A percentile compares a stretch with the other conserved stretches of the same genome.
Evolutionary conservation across 1,140 invertebrate genomes (phyloP).

Genomic region (Drosophila arizonae): DNA sequence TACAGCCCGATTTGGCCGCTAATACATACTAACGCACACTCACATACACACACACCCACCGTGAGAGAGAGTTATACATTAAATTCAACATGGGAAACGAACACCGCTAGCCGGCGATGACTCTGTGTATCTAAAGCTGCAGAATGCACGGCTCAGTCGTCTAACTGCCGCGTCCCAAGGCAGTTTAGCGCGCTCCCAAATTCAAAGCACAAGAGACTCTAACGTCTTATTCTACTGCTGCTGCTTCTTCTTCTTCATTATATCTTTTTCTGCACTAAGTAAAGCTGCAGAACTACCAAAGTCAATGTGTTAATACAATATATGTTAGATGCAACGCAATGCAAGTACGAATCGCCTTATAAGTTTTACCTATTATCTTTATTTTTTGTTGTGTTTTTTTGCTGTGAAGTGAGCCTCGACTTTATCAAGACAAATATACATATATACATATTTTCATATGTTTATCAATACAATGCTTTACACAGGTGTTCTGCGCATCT

Average conservation of each 20-base stretch:
- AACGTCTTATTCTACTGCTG: slow-evolving; percentile 1
- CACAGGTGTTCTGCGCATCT: not conserved
- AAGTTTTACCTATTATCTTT: slow-evolving; percentile 10
- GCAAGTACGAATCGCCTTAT: slow-evolving; percentile 37
- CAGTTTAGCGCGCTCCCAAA: slow-evolving; percentile 69
- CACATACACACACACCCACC: not conserved
- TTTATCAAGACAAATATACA: not conserved
- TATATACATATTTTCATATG: not conserved
- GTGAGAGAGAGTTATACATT: slow-evolving; percentile 1
- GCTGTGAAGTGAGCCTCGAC: slow-evolving; percentile 40
- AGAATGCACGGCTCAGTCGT: slow-evolving; percentile 76
- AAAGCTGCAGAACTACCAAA: slow-evolving; percentile 8
- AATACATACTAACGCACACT: slow-evolving; percentile 15
- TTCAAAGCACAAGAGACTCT: slow-evolving; percentile 5
- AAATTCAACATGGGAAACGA: slow-evolving; percentile 44
- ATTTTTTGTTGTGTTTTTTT: slow-evolving; percentile 45
- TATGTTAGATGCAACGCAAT: slow-evolving; percentile 16
- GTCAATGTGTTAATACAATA: not conserved
- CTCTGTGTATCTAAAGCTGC: slow-evolving; percentile 74
- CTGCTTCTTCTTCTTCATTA: too few relatives aligned
- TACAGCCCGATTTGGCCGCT: slow-evolving; percentile 15
- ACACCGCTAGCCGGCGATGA: slow-evolving; percentile 49
- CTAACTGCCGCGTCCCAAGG: slow-evolving; percentile 80
- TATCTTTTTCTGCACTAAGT: not conserved
- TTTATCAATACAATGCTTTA: not conserved